These are phyloP conservation scores for Typhlichthys subterraneus DNA, from an alignment of 2,797 vertebrate species.

Conservation along the genomic window DNA sequence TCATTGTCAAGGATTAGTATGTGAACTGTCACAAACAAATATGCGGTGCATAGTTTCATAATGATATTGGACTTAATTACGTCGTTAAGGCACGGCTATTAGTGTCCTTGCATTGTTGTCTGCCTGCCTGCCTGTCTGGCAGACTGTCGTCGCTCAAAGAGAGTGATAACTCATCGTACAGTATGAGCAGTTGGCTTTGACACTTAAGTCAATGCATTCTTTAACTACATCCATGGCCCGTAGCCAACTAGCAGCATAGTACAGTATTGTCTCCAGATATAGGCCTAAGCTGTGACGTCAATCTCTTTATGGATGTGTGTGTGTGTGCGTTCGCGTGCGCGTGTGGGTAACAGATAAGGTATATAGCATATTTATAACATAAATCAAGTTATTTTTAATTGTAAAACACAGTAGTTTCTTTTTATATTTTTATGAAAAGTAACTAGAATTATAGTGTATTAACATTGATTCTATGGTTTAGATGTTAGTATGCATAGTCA, in stretches of 20 bases:
- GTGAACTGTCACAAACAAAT: slow-evolving; percentile 52
- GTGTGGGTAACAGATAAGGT: no score
- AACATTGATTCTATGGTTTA: slow-evolving; percentile 7
- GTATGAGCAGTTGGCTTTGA: slow-evolving; percentile 19
- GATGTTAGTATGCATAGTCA: slow-evolving; percentile 15
- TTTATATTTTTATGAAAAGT: neutral
- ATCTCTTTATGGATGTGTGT: neutral
- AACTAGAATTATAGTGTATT: neutral
- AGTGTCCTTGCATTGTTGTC: slow-evolving; percentile 47
- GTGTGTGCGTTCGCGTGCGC: neutral
- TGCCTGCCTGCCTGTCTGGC: slow-evolving; percentile 46
- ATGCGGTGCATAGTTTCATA: slow-evolving; percentile 41
- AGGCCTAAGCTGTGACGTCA: slow-evolving; percentile 5
- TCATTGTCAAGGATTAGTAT: slow-evolving; percentile 41
- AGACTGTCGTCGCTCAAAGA: slow-evolving; percentile 42
- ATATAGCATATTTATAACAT: no score
- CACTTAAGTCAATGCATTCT: slow-evolving; percentile 19
- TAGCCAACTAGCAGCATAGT: slow-evolving; percentile 21
- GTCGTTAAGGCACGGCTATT: slow-evolving; percentile 40
- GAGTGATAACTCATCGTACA: slow-evolving; percentile 57
- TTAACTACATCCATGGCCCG: slow-evolving; percentile 14
- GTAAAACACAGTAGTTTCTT: no score
- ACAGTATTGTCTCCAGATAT: neutral
- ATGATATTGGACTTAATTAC: slow-evolving; percentile 62
- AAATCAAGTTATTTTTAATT: no score